These are phyloP conservation scores for Tigriopus japonicus DNA, from an alignment of 1,140 invertebrate genomes.

Conservation along the genomic window DNA sequence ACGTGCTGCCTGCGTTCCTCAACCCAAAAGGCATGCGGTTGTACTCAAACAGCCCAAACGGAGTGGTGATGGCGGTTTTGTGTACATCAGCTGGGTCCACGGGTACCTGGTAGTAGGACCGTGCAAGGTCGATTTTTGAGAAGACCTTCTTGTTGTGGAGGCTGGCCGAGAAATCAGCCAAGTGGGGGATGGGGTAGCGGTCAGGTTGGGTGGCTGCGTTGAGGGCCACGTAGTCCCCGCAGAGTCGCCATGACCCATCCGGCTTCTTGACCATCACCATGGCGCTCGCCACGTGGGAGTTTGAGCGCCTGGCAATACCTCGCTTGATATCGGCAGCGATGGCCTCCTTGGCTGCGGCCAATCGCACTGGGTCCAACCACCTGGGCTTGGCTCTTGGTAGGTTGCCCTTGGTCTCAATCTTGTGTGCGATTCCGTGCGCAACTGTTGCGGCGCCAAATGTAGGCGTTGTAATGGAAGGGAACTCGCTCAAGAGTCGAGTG, in stretches of 20 bases:
- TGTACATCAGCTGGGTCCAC: conserved; percentile 18
- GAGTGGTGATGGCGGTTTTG: conserved; percentile 23
- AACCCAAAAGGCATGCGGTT: conserved; percentile 27
- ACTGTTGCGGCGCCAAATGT: too few species aligned
- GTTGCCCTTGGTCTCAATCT: too few species aligned
- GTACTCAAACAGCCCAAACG: conserved; percentile 25
- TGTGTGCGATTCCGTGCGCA: too few species aligned
- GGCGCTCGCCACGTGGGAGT: too few species aligned
- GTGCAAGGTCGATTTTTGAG: conserved; percentile 17
- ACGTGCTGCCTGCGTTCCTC: conserved; percentile 27
- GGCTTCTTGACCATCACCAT: too few species aligned
- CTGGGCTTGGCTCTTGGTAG: too few species aligned
- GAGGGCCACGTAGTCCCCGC: conserved; percentile 27
- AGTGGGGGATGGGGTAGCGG: conserved; percentile 24
- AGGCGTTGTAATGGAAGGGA: too few species aligned
- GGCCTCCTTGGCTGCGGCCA: too few species aligned
- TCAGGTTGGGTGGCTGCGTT: conserved; percentile 27
- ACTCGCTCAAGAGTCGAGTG: too few species aligned
- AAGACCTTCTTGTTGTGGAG: conserved; percentile 14
- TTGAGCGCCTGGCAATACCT: too few species aligned
- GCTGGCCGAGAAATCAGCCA: conserved; percentile 15
- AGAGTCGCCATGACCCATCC: conserved; percentile 18
- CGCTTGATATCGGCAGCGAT: too few species aligned
- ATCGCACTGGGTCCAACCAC: too few species aligned
- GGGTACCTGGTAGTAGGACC: conserved; percentile 18